Percentiles rank a stretch among this genome's conserved stretches.
phyloP scores from a whole-genome alignment of 2,888 invertebrate genomes.

The Agonopterix heracliana region DNA sequence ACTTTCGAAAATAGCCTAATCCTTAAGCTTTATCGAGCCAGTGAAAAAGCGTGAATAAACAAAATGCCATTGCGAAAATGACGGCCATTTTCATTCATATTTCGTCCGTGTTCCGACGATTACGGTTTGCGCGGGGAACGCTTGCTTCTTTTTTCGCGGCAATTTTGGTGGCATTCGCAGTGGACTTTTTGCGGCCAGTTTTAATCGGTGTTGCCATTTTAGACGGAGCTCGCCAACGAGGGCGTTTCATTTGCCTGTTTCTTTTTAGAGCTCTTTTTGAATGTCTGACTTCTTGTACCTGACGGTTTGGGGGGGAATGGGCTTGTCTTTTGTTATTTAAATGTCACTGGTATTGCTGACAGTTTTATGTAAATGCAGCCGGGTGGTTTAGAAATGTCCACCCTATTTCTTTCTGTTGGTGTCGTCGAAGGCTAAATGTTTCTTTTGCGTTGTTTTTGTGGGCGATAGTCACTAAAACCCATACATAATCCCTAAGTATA shows the following conservation, averaged over 20 bases:
- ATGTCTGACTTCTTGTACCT: conserved; percentile 6
- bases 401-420: too few species aligned
- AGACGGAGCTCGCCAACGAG: conserved; percentile 27
- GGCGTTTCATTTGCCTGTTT: conserved; percentile 40
- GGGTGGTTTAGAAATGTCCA: not conserved
- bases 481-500: too few species aligned
- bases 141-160: conserved; percentile 50
- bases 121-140: conserved; percentile 48
- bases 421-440: too few species aligned
- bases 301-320: conserved; percentile 6
- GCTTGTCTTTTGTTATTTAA: conserved; percentile 9
- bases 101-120: conserved; percentile 50
- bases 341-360: conserved; percentile 4
- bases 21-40: conserved; percentile 25
- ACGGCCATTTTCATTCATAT: conserved; percentile 54
- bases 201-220: conserved; percentile 69
- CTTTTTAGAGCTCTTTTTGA: conserved; percentile 29
- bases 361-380: not conserved
- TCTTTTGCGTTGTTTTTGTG: too few species aligned
- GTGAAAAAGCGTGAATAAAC: conserved; percentile 36
- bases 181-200: conserved; percentile 61
- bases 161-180: conserved; percentile 51
- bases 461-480: too few species aligned
- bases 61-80: conserved; percentile 48
- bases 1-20: conserved; percentile 34